A percentile compares a stretch with the other conserved stretches of the same genome.
Conservation (phyloP, 2,888 invertebrate species). For the Andrena haemorrhoa region DNA sequence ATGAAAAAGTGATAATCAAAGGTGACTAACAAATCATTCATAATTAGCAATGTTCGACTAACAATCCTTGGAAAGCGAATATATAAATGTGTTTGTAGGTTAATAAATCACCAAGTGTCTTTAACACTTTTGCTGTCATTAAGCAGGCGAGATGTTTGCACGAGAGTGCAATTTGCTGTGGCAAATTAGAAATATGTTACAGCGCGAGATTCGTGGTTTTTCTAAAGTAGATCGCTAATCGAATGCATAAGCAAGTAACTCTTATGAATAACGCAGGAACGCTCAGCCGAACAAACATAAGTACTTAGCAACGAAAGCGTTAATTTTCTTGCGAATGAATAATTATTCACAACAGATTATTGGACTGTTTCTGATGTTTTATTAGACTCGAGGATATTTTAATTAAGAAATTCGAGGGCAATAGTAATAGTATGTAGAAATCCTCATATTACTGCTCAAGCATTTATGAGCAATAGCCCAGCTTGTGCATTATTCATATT, state of each 20-base stretch:
- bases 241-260: neutral
- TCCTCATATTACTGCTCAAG: neutral
- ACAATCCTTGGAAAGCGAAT: conserved; percentile 15
- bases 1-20: neutral
- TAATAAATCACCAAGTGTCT: neutral
- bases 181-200: neutral
- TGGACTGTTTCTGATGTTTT: neutral
- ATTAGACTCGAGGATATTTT: neutral
- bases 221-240: neutral
- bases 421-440: conserved; percentile 1
- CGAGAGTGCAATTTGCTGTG: neutral
- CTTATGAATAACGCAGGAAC: neutral
- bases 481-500: neutral
- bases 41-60: conserved; percentile 8
- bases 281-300: neutral
- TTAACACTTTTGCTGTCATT: conserved; percentile 33
- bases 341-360: too few relatives aligned
- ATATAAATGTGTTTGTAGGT: neutral
- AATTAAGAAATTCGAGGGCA: neutral
- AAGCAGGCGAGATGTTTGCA: conserved; percentile 12
- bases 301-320: conserved; percentile 12
- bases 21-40: neutral
- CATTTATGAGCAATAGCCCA: neutral
- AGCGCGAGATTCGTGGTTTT: neutral
- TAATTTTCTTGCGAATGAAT: neutral